Evolutionary conservation across 1,140 invertebrate genomes (phyloP), one percentile per base, ranked within the genome.

Genomic region (Eulimnadia texana): DNA sequence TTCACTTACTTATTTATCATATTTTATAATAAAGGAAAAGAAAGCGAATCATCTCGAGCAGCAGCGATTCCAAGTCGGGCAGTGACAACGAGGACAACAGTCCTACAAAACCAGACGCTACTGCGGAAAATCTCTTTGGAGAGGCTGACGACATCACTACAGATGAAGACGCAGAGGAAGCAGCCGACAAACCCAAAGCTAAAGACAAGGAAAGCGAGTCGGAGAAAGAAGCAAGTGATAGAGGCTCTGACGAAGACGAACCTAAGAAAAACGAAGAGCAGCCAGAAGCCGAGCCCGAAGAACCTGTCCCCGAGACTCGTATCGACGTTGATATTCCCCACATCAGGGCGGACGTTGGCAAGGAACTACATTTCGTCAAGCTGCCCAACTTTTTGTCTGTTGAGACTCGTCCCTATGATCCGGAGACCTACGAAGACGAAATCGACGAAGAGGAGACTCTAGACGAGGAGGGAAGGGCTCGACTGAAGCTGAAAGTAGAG

Each of bases 381-480:
- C 69, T 94, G 47, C 91, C 91, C 0, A 94, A 94, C 72, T 94
- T 95, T 71, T 79, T 95, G 65, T 92, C 89, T 0, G 88, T 93
- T 2, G 89, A 93, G 70, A 90, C 88, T 0, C 77, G 94, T 66
- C 95, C 95, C 0, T 99, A 97, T 72, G 94, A 98, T 73, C 80
- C 84, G 0, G 84, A 86, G 63, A 92, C 88, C 0, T 99, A 99
- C 73, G 96, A 99, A 76, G 95, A 98, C 78, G 96, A 99, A 78
- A 93, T 98, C 66, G 95, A 98, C 70, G 96, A 99, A 69, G 94
- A 99, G 73, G 94, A 98, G 76, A 92, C 93, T 0, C 76, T 97
- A 55, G 94, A 98, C 73, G 96, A 98, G 71, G 96, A 99, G 79
- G 96, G 96, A 68, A 76, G 93, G 64, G 88, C 90, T n/a, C 82